Conservation (phyloP, 1,140 invertebrate species). For the Hermatobates lingyangjiaoensis region DNA sequence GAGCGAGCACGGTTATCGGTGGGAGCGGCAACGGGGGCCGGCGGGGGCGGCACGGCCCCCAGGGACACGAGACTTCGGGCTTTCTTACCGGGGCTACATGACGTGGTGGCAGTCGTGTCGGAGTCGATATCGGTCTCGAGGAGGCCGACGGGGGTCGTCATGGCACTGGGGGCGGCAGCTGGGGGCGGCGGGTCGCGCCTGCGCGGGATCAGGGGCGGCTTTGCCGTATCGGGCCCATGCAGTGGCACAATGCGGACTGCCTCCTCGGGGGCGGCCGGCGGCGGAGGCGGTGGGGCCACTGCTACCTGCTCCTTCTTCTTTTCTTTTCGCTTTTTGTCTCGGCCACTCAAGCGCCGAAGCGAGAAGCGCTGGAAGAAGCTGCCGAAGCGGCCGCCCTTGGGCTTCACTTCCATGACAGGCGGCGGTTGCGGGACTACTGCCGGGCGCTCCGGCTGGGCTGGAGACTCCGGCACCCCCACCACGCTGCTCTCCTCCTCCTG, state of each 20-base stretch:
- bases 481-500: slow-evolving; percentile 18
- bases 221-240: slow-evolving; percentile 24
- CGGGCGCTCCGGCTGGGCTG: slow-evolving; percentile 6
- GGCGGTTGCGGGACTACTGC: slow-evolving; percentile 12
- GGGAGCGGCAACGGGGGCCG: slow-evolving; percentile 17
- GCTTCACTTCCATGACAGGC: slow-evolving; percentile 6
- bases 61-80: slow-evolving; percentile 60
- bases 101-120: slow-evolving; percentile 29
- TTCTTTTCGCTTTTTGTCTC: slow-evolving; percentile 21
- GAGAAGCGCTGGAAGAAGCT: slow-evolving; percentile 33
- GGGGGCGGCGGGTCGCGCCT: slow-evolving; percentile 22
- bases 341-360: slow-evolving; percentile 27
- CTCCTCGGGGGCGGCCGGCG: slow-evolving; percentile 12
- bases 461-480: slow-evolving; percentile 22
- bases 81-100: slow-evolving; percentile 24
- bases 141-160: slow-evolving; percentile 16
- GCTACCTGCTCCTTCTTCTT: slow-evolving; percentile 21
- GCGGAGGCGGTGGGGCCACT: slow-evolving; percentile 3
- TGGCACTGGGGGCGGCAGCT: slow-evolving; percentile 19
- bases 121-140: slow-evolving; percentile 74
- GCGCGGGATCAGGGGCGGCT: slow-evolving; percentile 13
- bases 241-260: slow-evolving; percentile 25
- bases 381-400: slow-evolving; percentile 25
- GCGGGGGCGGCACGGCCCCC: slow-evolving; percentile 30
- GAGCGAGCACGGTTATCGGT: slow-evolving; percentile 49